phyloP scores from a whole-genome alignment of 92 coral and sea anemone species.

The Siderastrea radians region DNA sequence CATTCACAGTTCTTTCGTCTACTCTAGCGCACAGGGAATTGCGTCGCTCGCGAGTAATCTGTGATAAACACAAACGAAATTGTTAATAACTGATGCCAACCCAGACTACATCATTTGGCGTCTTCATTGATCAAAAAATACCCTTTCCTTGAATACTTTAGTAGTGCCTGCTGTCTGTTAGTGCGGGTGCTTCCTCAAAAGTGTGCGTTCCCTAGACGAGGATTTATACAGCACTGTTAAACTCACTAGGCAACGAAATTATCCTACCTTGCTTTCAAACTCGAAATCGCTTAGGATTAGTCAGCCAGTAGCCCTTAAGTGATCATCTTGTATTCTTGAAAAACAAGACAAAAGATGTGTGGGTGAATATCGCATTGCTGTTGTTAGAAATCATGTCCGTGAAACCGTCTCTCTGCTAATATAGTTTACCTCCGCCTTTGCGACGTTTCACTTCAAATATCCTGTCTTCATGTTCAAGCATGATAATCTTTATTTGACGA shows the following conservation, averaged over 20 bases:
- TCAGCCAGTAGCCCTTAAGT: background rate
- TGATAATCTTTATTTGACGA: background rate
- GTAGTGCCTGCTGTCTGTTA: too few species aligned
- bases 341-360: background rate
- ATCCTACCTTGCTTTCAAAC: background rate
- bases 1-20: too few species aligned
- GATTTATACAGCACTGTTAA: too few species aligned
- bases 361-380: background rate
- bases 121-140: background rate
- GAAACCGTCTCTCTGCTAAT: background rate
- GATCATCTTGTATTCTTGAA: background rate
- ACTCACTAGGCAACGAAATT: background rate
- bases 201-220: background rate
- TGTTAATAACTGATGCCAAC: background rate
- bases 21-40: too few species aligned
- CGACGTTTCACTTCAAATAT: background rate
- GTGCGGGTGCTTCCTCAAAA: background rate
- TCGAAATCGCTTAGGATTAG: background rate
- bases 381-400: background rate
- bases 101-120: background rate
- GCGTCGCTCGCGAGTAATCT: background rate
- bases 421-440: background rate
- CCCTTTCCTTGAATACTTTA: background rate
- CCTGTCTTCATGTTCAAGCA: background rate
- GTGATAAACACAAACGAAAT: background rate